Conservation (phyloP, 2,888 invertebrate species). For the Drosophila vallismaia region DNA sequence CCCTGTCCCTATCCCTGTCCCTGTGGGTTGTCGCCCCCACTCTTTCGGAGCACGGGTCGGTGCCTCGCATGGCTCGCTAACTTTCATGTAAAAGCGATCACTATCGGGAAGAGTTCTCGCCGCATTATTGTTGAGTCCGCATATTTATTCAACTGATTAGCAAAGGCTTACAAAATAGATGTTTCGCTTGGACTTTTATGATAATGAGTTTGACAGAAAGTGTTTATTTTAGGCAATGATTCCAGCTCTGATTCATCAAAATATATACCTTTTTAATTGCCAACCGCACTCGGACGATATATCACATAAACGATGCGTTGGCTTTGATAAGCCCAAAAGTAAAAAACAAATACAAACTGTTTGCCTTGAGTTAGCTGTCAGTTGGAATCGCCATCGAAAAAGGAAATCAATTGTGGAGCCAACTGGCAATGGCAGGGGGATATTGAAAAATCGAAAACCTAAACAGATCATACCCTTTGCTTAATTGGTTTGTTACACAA, state of each 20-base stretch:
- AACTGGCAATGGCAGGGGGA: neutral
- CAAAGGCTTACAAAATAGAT: constrained; percentile 53
- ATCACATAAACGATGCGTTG: constrained; percentile 12
- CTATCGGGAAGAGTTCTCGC: constrained; percentile 47
- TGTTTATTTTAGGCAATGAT: constrained; percentile 1
- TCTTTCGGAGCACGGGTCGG: constrained; percentile 55
- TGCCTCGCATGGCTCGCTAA: constrained; percentile 66
- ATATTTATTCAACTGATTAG: constrained; percentile 62
- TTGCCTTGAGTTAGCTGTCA: constrained; percentile 19
- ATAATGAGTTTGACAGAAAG: constrained; percentile 23
- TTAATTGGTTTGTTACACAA: constrained; percentile 13
- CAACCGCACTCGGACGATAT: constrained; percentile 6
- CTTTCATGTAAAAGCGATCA: constrained; percentile 45
- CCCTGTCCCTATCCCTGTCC: neutral
- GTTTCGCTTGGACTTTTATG: constrained; percentile 54
- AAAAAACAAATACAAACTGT: neutral
- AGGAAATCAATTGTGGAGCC: neutral
- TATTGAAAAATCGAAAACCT: neutral
- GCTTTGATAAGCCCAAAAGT: constrained; percentile 17
- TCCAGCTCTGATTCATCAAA: constrained; percentile 22
- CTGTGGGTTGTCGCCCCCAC: neutral
- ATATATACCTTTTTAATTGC: neutral
- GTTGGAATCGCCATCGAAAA: neutral
- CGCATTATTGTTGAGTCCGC: constrained; percentile 21
- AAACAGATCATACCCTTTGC: constrained; percentile 2